These are phyloP conservation scores for Muricea muricata DNA, from an alignment of 92 coral and sea anemone species.

Conservation along the genomic window DNA sequence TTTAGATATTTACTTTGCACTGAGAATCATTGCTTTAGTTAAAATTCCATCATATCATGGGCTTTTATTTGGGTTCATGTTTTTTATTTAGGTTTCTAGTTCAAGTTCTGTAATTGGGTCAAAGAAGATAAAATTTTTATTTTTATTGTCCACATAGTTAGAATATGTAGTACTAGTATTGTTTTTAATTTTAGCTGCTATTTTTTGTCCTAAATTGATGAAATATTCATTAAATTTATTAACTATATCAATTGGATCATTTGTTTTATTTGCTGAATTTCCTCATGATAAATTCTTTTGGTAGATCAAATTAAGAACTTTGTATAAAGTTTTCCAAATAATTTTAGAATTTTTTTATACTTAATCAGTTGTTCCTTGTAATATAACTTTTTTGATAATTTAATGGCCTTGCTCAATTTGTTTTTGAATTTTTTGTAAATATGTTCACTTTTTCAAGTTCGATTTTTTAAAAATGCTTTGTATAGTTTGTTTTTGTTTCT, in stretches of 20 bases:
- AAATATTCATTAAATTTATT: no score
- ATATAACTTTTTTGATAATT: neutral
- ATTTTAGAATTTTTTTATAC: slow-evolving; percentile 1
- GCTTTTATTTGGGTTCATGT: neutral
- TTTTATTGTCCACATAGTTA: no score
- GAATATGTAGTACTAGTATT: neutral
- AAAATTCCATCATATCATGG: neutral
- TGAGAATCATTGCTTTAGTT: neutral
- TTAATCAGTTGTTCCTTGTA: neutral
- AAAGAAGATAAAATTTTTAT: no score
- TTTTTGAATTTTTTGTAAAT: slow-evolving; percentile 11
- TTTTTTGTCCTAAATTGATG: neutral
- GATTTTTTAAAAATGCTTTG: slow-evolving; percentile 36
- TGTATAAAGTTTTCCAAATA: neutral
- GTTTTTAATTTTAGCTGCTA: neutral
- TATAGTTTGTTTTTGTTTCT: slow-evolving; percentile 20
- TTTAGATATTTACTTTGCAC: neutral
- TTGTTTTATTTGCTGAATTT: neutral
- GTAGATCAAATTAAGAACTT: neutral
- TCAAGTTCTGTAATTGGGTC: neutral
- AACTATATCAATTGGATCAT: neutral
- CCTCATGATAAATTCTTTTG: neutral
- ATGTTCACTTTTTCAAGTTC: slow-evolving; percentile 10
- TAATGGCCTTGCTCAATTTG: neutral
- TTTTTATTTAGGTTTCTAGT: neutral